These are phyloP conservation scores for Spisula subtruncata DNA, from an alignment of 2,888 invertebrate genomes.

Conservation along the genomic window DNA sequence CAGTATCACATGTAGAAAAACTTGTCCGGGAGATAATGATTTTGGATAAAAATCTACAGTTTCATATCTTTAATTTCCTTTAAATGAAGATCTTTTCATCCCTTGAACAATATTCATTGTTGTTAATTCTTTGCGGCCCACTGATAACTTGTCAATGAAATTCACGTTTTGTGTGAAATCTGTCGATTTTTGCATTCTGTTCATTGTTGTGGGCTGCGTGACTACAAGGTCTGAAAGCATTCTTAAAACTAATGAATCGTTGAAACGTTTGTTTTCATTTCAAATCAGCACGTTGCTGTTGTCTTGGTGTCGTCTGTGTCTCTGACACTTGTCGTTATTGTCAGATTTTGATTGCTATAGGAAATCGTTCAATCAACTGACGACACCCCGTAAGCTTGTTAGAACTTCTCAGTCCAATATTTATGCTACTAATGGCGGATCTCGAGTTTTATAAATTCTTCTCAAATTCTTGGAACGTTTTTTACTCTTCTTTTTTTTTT, in stretches of 20 bases:
- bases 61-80: conserved; percentile 28
- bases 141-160: conserved; percentile 23
- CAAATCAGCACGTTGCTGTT: background rate
- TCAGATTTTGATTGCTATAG: conserved; percentile 9
- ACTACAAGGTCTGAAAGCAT: background rate
- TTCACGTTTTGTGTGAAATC: conserved; percentile 14
- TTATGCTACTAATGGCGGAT: background rate
- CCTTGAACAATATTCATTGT: background rate
- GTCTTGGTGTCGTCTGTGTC: background rate
- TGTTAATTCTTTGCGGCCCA: background rate
- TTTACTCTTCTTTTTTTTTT: background rate
- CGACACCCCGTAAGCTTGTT: background rate
- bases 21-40: background rate
- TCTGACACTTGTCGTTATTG: conserved; percentile 14
- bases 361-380: background rate
- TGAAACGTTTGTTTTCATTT: background rate
- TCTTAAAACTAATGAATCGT: background rate
- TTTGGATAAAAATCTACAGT: background rate
- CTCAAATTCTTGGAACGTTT: conserved; percentile 13
- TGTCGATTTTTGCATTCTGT: background rate
- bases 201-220: background rate
- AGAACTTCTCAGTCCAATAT: background rate
- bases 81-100: conserved; percentile 18
- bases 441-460: background rate
- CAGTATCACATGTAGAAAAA: background rate